Conservation (phyloP, 2,888 invertebrate genomes). For the Brachyopa scutellaris region DNA sequence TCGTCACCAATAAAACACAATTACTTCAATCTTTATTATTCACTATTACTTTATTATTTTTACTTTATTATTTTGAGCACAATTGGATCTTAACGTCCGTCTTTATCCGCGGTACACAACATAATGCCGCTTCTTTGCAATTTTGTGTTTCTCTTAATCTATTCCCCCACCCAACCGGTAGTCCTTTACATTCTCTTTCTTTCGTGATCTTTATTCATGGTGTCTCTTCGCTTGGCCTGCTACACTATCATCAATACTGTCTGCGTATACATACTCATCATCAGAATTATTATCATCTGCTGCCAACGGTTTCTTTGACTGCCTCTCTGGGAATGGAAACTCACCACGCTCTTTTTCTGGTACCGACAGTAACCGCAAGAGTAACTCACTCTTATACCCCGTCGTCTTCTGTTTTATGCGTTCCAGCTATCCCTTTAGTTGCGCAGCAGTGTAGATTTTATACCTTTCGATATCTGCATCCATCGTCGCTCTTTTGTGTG, state of each 20-base stretch:
- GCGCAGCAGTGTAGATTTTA: constrained; percentile 21
- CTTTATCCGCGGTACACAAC: too few relatives aligned
- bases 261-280: neutral
- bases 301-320: neutral
- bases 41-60: too few relatives aligned
- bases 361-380: constrained; percentile 19
- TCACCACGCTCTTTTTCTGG: constrained; percentile 29
- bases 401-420: constrained; percentile 22
- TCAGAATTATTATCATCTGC: constrained; percentile 2
- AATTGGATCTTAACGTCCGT: too few relatives aligned
- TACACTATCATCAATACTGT: constrained; percentile 1
- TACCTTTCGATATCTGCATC: constrained; percentile 6
- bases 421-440: constrained; percentile 27
- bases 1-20: too few relatives aligned
- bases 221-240: too few relatives aligned
- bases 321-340: neutral
- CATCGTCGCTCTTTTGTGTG: neutral
- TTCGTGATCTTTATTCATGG: too few relatives aligned
- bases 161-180: too few relatives aligned
- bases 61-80: too few relatives aligned
- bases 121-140: too few relatives aligned
- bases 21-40: too few relatives aligned
- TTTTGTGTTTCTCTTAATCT: too few relatives aligned
- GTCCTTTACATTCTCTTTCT: too few relatives aligned
- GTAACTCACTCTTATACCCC: constrained; percentile 30